Conservation (phyloP, 2,888 invertebrate species). For the Maniola hyperantus region DNA sequence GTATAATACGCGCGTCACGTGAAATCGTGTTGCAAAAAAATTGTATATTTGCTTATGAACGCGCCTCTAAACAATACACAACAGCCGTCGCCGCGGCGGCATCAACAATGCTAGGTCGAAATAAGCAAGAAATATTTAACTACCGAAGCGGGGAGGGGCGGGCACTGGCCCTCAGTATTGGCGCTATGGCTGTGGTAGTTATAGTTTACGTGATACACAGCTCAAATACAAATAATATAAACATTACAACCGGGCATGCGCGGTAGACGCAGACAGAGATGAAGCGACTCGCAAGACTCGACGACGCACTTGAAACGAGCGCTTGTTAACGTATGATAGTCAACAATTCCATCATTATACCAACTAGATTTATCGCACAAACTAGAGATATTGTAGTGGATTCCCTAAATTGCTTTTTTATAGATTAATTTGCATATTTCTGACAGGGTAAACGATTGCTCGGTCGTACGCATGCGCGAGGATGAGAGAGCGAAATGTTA, state of each 20-base stretch:
- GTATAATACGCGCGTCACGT: conserved; percentile 26
- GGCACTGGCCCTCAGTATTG: conserved; percentile 79
- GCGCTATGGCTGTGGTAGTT: conserved; percentile 83
- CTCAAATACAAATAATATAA: conserved; percentile 84
- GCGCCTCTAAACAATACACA: conserved; percentile 80
- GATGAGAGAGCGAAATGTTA: conserved; percentile 62
- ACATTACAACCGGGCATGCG: conserved; percentile 81
- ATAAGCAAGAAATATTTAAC: conserved; percentile 84
- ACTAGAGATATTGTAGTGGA: conserved; percentile 57
- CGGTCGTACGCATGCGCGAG: conserved; percentile 67
- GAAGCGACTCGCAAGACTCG: conserved; percentile 32
- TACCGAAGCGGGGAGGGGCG: conserved; percentile 79
- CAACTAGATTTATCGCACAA: conserved; percentile 40
- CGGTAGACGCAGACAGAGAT: conserved; percentile 68
- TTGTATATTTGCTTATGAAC: conserved; percentile 67
- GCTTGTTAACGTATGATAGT: conserved; percentile 28
- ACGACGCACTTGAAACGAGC: neutral
- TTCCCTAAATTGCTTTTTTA: conserved; percentile 69
- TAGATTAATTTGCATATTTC: conserved; percentile 81
- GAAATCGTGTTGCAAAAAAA: conserved; percentile 49
- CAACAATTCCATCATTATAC: conserved; percentile 37
- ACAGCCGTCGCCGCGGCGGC: conserved; percentile 77
- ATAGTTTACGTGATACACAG: conserved; percentile 84
- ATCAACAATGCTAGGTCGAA: conserved; percentile 83
- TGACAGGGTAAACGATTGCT: conserved; percentile 64